These are phyloP conservation scores for Pinctada fucata DNA, from an alignment of 2,888 invertebrate species.

Conservation along the genomic window DNA sequence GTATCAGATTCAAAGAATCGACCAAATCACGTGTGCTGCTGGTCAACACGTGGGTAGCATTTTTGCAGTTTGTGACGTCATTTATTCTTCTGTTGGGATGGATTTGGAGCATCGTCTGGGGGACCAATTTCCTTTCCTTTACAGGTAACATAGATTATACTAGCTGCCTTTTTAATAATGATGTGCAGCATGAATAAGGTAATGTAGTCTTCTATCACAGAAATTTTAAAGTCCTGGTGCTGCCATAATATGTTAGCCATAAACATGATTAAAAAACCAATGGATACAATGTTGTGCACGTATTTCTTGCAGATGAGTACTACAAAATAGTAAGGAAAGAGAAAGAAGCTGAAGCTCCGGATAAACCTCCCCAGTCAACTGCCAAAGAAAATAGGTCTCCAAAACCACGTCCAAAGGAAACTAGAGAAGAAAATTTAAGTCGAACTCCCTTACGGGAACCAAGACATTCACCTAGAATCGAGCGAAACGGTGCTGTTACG, in stretches of 20 bases:
- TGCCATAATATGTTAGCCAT: too few species aligned
- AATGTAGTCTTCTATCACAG: too few species aligned
- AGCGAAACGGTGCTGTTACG: not conserved
- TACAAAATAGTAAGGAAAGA: conserved; percentile 36
- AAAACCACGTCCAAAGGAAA: not conserved
- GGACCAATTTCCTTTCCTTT: conserved; percentile 69
- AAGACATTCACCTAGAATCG: not conserved
- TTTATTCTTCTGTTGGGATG: conserved; percentile 73
- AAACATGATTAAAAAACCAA: too few species aligned
- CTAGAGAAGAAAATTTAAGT: not conserved
- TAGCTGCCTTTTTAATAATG: not conserved
- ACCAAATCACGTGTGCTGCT: conserved; percentile 63
- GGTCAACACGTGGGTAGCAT: conserved; percentile 70
- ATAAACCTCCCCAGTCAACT: conserved; percentile 15
- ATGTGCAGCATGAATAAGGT: too few species aligned
- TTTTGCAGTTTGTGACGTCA: conserved; percentile 71
- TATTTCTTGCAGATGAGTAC: conserved; percentile 47
- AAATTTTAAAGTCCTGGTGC: too few species aligned
- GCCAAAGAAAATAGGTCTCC: not conserved
- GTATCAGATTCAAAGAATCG: conserved; percentile 59
- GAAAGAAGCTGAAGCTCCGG: conserved; percentile 19
- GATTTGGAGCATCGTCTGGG: conserved; percentile 75
- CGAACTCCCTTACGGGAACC: not conserved
- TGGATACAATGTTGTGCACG: too few species aligned
- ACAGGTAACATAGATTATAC: conserved; percentile 59